These are phyloP conservation scores for Bellardia bayeri DNA, from an alignment of 2,888 invertebrate species.

Conservation along the genomic window DNA sequence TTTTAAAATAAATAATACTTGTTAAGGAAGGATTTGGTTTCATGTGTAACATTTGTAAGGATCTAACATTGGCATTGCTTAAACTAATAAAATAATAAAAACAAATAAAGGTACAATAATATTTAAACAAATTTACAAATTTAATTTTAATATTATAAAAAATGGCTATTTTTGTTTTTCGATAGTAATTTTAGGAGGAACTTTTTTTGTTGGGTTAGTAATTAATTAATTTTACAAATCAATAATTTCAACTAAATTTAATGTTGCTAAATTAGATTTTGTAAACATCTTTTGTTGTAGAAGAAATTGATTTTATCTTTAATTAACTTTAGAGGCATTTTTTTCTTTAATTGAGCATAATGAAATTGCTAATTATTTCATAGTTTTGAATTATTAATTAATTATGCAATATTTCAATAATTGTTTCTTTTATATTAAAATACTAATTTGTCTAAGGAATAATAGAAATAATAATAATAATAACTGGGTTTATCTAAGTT, in stretches of 20 bases:
- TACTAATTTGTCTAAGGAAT: slow-evolving; percentile 16
- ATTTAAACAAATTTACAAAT: no score
- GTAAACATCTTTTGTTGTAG: slow-evolving; percentile 53
- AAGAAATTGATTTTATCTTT: slow-evolving; percentile 2
- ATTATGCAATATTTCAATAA: slow-evolving; percentile 3
- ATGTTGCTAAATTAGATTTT: slow-evolving; percentile 44
- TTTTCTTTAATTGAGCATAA: slow-evolving; percentile 59
- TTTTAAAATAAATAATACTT: background rate
- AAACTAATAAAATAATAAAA: background rate
- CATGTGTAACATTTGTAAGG: slow-evolving; percentile 1
- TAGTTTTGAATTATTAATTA: slow-evolving; percentile 1
- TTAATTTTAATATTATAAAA: background rate
- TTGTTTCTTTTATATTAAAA: slow-evolving; percentile 31
- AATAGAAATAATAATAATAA: background rate
- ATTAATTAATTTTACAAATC: background rate
- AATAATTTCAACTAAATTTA: no score
- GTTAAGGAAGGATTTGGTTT: background rate
- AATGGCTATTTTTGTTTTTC: background rate
- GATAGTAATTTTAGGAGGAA: slow-evolving; percentile 39
- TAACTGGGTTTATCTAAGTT: slow-evolving; percentile 10
- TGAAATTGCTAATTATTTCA: slow-evolving; percentile 55
- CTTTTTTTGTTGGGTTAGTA: slow-evolving; percentile 18
- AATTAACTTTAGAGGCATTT: slow-evolving; percentile 12
- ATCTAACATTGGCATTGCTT: background rate
- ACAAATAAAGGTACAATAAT: background rate